Evolutionary conservation across 2,113 vertebrate genomes (phyloP).

Genomic region (Hiodon tergisus): DNA sequence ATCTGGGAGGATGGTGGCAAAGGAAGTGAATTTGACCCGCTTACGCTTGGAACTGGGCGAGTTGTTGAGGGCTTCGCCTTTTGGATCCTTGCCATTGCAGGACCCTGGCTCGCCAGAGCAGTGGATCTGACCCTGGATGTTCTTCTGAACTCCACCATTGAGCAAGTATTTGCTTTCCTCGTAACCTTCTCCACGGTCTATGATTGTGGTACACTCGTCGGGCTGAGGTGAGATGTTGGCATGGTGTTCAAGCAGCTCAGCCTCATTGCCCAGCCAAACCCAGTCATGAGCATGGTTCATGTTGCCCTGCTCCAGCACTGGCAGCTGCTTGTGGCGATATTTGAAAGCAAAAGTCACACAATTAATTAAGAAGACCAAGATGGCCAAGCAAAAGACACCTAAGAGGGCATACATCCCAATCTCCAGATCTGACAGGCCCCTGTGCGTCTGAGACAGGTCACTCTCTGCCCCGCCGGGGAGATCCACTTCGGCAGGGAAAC

Average conservation of each 20-base stretch:
- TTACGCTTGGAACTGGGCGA: conserved; percentile 81
- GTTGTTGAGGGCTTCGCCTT: conserved; percentile 71
- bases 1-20: conserved; percentile 85
- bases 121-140: conserved; percentile 75
- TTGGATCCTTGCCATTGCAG: conserved; percentile 75
- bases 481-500: conserved; percentile 73
- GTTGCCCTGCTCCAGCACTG: conserved; percentile 81
- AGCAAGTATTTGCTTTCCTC: conserved; percentile 92
- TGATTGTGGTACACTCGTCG: conserved; percentile 79
- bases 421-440: conserved; percentile 87
- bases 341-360: conserved; percentile 94
- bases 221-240: conserved; percentile 67
- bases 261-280: conserved; percentile 92
- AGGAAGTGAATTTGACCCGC: conserved; percentile 93
- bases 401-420: conserved; percentile 96
- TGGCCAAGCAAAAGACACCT: conserved; percentile 92
- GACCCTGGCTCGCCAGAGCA: conserved; percentile 71
- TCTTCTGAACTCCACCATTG: conserved; percentile 77
- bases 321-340: conserved; percentile 90
- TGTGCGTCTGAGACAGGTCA: conserved; percentile 72
- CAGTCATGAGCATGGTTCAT: conserved; percentile 95
- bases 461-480: conserved; percentile 63
- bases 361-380: conserved; percentile 95
- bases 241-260: conserved; percentile 80
- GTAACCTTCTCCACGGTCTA: conserved; percentile 78